Conservation (phyloP, 2,888 invertebrate species). For the Heliconius erato region DNA sequence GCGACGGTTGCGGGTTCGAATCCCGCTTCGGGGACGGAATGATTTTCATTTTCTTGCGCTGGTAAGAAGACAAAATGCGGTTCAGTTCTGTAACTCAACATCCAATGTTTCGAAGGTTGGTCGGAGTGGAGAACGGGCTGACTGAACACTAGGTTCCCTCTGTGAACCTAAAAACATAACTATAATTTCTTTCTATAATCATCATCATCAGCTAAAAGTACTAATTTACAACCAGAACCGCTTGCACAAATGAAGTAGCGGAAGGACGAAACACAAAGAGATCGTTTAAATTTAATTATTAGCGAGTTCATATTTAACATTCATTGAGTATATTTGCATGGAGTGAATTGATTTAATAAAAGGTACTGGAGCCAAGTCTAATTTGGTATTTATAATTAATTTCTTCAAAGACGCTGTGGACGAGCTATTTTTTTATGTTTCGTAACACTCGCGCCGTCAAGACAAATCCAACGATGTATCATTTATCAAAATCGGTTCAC, state of each 20-base stretch:
- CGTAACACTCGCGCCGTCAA: no score
- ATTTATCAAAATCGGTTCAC: no score
- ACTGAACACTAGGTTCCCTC: no score
- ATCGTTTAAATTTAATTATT: slow-evolving; percentile 28
- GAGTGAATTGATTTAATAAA: slow-evolving; percentile 13
- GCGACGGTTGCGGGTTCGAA: background rate
- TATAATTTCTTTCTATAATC: background rate
- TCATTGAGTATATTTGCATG: slow-evolving; percentile 15
- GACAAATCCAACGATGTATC: no score
- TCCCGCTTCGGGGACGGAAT: background rate
- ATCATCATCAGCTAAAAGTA: background rate
- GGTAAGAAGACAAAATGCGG: background rate
- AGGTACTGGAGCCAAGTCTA: background rate
- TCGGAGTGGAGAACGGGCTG: background rate
- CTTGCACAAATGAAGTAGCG: background rate
- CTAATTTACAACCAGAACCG: background rate
- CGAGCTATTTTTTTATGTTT: background rate
- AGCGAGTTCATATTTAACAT: slow-evolving; percentile 20
- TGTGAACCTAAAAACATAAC: no score
- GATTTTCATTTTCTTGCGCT: background rate
- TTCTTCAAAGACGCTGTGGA: background rate
- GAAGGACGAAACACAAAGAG: slow-evolving; percentile 7
- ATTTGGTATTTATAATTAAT: background rate
- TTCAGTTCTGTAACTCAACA: no score
- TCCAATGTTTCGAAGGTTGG: background rate